Conservation (phyloP, 2,888 invertebrate species). For the Rhagium mordax region DNA sequence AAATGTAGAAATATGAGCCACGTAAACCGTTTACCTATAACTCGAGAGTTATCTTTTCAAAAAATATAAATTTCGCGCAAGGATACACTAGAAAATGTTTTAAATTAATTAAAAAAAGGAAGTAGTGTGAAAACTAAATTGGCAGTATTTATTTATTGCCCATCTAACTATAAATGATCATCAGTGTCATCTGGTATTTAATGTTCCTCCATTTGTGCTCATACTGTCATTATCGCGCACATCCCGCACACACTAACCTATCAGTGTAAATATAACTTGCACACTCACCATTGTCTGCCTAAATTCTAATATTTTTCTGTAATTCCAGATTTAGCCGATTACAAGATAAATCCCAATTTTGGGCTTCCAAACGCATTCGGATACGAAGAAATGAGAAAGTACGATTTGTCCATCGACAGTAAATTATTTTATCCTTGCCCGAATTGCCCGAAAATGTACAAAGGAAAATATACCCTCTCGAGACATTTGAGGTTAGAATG, state of each 20-base stretch:
- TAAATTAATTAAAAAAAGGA: too few species aligned
- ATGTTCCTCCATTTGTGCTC: too few species aligned
- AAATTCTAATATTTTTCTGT: not conserved
- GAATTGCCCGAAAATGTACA: slow-evolving; percentile 64
- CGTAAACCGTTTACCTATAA: too few species aligned
- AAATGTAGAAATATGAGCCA: too few species aligned
- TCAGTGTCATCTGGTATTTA: too few species aligned
- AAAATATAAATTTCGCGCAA: too few species aligned
- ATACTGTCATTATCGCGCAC: not conserved
- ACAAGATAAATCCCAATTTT: slow-evolving; percentile 26
- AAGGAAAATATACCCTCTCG: slow-evolving; percentile 61
- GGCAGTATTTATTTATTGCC: too few species aligned
- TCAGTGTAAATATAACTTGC: not conserved
- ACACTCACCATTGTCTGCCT: not conserved
- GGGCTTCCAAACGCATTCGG: slow-evolving; percentile 6
- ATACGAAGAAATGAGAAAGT: slow-evolving; percentile 40
- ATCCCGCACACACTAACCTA: too few species aligned
- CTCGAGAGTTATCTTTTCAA: too few species aligned
- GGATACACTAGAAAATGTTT: too few species aligned
- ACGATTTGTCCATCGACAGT: slow-evolving; percentile 48
- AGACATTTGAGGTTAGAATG: slow-evolving; percentile 70
- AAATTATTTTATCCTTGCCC: slow-evolving; percentile 56
- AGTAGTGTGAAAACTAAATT: too few species aligned
- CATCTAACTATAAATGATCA: too few species aligned
- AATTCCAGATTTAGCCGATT: slow-evolving; percentile 29